Percentiles rank a stretch among this genome's conserved stretches.
These are phyloP conservation scores for Aptenodytes forsteri DNA, from an alignment of 2,113 vertebrate species.

Conservation along the genomic window DNA sequence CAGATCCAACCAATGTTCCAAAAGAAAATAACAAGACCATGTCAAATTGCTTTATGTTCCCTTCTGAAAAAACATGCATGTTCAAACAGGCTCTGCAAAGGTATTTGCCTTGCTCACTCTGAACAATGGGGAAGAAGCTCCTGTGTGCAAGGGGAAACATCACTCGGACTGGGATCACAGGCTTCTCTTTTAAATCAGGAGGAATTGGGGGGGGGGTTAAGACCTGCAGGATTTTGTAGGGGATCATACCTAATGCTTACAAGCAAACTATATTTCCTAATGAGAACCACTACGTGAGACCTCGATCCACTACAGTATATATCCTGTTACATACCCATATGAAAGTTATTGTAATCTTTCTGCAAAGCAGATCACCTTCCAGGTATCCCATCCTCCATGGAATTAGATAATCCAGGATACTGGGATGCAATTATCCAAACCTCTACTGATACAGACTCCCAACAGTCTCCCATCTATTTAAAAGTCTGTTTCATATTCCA, in stretches of 20 bases:
- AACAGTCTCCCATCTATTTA: neutral
- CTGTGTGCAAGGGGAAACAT: neutral
- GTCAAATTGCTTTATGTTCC: slow-evolving; percentile 21
- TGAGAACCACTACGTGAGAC: neutral
- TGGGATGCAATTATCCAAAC: neutral
- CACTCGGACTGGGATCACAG: neutral
- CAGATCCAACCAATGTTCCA: neutral
- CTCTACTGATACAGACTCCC: neutral
- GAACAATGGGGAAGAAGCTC: slow-evolving; percentile 38
- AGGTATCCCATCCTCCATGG: neutral
- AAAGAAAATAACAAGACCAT: slow-evolving; percentile 6
- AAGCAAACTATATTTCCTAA: neutral
- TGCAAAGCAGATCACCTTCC: neutral
- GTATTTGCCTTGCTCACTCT: neutral
- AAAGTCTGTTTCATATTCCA: neutral
- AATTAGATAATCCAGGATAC: neutral
- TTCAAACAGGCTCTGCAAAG: slow-evolving; percentile 47
- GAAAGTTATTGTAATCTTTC: neutral
- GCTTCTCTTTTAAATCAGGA: neutral
- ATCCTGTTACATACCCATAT: neutral
- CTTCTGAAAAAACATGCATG: slow-evolving; percentile 11
- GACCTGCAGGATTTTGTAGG: neutral
- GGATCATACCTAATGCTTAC: neutral
- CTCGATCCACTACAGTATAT: neutral
- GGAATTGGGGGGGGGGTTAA: neutral